Base-by-base conservation (phyloP, 2,888 invertebrate species). In the Lithophane socia region DNA sequence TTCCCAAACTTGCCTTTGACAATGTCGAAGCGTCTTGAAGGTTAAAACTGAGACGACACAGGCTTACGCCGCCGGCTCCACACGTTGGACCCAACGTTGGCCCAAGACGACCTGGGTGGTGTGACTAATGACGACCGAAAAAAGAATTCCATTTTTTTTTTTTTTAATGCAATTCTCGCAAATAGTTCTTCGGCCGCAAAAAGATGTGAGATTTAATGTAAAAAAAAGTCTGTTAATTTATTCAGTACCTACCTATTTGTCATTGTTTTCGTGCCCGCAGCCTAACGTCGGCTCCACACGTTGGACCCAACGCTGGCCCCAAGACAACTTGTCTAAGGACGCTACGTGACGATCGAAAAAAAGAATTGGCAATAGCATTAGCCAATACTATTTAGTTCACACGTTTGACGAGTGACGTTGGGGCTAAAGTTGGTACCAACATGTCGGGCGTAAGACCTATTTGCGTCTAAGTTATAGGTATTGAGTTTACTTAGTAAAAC, bases 1-100 rank as follows among this genome's bases (percentile, higher is more conserved):
- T 66, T 66, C 42, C 61, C 24, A 71, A 77, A 85, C 77, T 84
- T 84, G 70, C 21, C 67, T 87, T 73, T 78, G 77, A 85, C 85
- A 87, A 74, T 80, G 75, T 87, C 75, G 77, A 74, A 78, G 58
- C 68, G 73, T 47, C 64, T 79, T 37, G 44, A 80, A 84, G 77
- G 77, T 81, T 69, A 66, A 49, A 64, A 24, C 65, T 61, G 18
- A 77, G 74, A 81, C 61, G 54, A 3, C 52, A 9, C 9, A 44
- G 9, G 9, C 9, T 37, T 37, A 2, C 37, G 37, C 37, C 37
- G 2, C 37, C 12, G 5, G 9, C 18, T 71, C 2, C 4, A 56
- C 9, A 56, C 7, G 3, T 56, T 73, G 73, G 75, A 9, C 9
- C n/a, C n/a, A 47, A 37, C 10, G 10, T 58, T 75, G 75, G 75